These are phyloP conservation scores for Prunella strophiata DNA, from an alignment of 2,797 vertebrate genomes.

Conservation along the genomic window DNA sequence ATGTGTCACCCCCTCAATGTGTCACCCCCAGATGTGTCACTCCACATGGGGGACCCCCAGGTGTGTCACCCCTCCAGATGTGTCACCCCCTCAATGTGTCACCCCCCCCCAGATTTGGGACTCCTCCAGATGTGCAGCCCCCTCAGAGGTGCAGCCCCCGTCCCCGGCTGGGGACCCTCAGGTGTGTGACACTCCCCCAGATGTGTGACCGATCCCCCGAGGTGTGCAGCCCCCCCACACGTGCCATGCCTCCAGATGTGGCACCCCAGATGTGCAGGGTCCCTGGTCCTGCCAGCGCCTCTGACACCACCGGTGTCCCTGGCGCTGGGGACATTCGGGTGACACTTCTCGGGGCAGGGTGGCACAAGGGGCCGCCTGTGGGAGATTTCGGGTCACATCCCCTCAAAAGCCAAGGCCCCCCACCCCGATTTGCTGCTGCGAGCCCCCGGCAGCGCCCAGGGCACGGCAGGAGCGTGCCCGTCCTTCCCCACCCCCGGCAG, in stretches of 20 bases:
- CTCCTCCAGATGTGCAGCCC: not conserved
- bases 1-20: no score
- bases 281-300: not conserved
- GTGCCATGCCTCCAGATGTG: not conserved
- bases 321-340: not conserved
- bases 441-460: not conserved
- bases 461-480: rapidly evolving
- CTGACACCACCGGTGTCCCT: not conserved
- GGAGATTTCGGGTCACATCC: not conserved
- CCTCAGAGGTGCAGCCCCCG: not conserved
- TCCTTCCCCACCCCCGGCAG: rapidly evolving
- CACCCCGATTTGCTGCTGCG: not conserved
- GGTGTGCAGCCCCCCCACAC: no score
- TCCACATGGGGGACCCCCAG: no score
- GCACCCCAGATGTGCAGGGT: not conserved
- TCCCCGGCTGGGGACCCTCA: not conserved
- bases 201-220: not conserved
- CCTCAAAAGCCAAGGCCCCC: rapidly evolving
- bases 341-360: not conserved
- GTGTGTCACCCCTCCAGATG: not conserved
- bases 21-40: no score
- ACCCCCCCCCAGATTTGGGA: not conserved
- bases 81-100: not conserved
- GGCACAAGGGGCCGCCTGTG: not conserved
- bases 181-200: not conserved